Evolutionary conservation across 2,797 vertebrate species (phyloP).

Genomic region (Leptodactylus fallax): DNA sequence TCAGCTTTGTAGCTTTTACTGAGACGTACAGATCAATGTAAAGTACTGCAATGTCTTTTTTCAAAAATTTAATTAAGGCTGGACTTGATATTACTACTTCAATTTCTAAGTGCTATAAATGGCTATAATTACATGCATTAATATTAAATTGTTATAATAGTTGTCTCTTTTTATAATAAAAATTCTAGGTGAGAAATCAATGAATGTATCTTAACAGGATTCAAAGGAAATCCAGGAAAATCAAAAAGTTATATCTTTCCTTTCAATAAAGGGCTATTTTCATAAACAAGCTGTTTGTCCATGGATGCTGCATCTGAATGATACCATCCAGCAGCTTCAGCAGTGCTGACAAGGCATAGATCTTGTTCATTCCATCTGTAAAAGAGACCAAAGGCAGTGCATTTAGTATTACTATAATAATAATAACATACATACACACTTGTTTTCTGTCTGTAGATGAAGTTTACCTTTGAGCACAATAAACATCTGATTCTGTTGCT

Average conservation of each 20-base stretch:
- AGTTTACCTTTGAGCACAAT: slow-evolving; percentile 76
- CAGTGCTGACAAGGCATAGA: slow-evolving; percentile 76
- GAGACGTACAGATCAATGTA: too few relatives aligned
- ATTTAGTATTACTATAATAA: background rate
- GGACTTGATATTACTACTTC: too few relatives aligned
- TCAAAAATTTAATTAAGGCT: too few relatives aligned
- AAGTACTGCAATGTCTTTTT: too few relatives aligned
- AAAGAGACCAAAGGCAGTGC: background rate
- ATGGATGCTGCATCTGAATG: slow-evolving; percentile 44
- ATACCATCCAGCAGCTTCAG: slow-evolving; percentile 74
- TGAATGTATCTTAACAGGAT: too few relatives aligned
- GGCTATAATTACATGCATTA: too few relatives aligned
- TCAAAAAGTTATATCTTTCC: slow-evolving; percentile 57
- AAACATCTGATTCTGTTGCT: slow-evolving; percentile 71
- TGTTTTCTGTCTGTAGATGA: background rate
- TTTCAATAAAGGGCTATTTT: slow-evolving; percentile 45
- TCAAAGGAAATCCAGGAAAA: too few relatives aligned
- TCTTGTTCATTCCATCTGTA: slow-evolving; percentile 85
- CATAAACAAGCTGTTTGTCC: slow-evolving; percentile 78
- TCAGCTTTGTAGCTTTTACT: too few relatives aligned
- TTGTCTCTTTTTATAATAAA: background rate
- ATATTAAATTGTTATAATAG: too few relatives aligned
- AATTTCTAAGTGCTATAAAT: too few relatives aligned
- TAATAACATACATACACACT: background rate
- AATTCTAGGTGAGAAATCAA: background rate